Evolutionary conservation across 1,140 invertebrate genomes (phyloP), one percentile per base, ranked within the genome.

Genomic region (Tetranychus cinnabarinus): DNA sequence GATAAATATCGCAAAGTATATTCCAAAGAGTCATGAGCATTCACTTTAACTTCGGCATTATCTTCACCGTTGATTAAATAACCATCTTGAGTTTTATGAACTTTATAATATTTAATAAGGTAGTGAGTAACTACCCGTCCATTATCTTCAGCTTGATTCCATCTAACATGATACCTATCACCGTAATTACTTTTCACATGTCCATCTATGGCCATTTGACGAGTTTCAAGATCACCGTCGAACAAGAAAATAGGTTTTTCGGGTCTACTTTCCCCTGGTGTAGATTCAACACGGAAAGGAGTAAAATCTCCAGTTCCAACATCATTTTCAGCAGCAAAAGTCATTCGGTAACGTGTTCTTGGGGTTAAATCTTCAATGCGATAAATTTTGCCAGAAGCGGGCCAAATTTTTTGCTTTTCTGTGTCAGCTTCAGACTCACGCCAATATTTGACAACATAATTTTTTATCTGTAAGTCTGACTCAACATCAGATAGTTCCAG

Each of bases 51-150:
- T 36, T 56, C 37, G 1, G 55, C 1, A 37, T 56, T 36, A 13
- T 56, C 33, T 36, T 56, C 12, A 56, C 33, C 55, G 8, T 5
- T 56, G 6, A 39, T n/a, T 31, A n/a, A 23, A 39, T 37, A 56
- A n/a, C 12, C 33, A 37, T 56, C 34, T 36, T 36, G 12, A 36
- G 37, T 36, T 36, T 36, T 35, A 36, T 56, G 33, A 56, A 56
- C 59, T 36, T 50, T 6, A 60, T 60, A 37, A 50, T 50, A 86
- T 67, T 76, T 81, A 56, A 93, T 78, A 70, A 82, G 75, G 73
- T 89, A 93, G 68, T 75, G 75, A 66, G 88, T 81, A 67, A 93
- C 90, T 2, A 80, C 81, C 72, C 87, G 84, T 3, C 88, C 88
- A 72, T 92, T 92, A 69, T 91, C 82, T 13, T 80, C 78, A 0